Evolutionary conservation across 2,113 vertebrate species (phyloP).

Genomic region (Balaeniceps rex): DNA sequence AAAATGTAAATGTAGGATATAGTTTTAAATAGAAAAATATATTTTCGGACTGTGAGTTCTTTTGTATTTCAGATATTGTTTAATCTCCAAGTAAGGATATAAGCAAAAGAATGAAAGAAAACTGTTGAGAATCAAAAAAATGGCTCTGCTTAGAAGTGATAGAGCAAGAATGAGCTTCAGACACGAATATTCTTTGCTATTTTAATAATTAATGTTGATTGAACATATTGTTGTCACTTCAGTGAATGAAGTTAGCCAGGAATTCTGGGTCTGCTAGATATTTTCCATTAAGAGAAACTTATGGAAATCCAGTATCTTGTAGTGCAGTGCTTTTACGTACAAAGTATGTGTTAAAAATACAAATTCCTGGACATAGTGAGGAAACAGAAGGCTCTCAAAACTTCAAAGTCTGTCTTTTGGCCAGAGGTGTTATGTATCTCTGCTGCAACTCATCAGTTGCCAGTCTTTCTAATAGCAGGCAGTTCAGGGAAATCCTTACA

Average conservation of each 20-base stretch:
- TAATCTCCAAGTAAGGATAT: background rate
- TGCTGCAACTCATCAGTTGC: background rate
- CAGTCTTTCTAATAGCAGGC: background rate
- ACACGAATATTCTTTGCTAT: background rate
- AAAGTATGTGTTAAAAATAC: background rate
- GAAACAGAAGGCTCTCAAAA: background rate
- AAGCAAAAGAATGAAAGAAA: background rate
- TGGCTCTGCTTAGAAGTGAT: background rate
- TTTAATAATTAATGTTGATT: background rate
- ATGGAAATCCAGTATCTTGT: background rate
- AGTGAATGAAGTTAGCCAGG: background rate
- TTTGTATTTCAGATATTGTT: background rate
- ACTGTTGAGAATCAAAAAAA: background rate
- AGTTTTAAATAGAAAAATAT: background rate
- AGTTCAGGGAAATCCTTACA: background rate
- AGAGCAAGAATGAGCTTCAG: background rate
- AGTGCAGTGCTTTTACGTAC: background rate
- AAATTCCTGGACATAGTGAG: background rate
- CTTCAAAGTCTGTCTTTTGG: background rate
- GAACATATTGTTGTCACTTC: background rate
- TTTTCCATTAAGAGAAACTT: background rate
- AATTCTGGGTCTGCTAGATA: background rate
- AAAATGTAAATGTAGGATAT: background rate
- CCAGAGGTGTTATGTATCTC: background rate
- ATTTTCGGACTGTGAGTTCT: background rate